phyloP scores from a whole-genome alignment of 2,113 vertebrate species.

The Apus apus region DNA sequence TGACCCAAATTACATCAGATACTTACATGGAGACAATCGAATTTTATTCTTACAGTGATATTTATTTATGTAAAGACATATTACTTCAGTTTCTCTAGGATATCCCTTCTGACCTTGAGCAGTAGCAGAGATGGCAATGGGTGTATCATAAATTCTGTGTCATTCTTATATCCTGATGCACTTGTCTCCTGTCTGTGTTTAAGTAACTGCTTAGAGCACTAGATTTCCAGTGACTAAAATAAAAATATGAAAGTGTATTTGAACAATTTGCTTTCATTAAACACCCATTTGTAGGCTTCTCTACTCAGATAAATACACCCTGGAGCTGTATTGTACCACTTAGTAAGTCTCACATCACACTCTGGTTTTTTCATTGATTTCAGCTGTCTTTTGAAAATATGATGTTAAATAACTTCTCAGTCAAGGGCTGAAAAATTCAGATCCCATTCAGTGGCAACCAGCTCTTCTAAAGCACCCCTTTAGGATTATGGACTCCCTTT shows the following conservation, averaged over 20 bases:
- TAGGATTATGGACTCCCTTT: neutral
- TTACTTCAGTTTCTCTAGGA: neutral
- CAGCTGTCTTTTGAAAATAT: neutral
- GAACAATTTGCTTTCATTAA: neutral
- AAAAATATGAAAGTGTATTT: neutral
- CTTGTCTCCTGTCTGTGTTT: neutral
- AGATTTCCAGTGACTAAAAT: neutral
- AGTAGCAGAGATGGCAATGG: neutral
- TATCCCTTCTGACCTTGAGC: neutral
- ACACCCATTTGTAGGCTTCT: neutral
- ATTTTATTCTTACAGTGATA: neutral
- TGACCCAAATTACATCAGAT: neutral
- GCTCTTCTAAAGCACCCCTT: neutral
- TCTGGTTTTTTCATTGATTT: neutral
- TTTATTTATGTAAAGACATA: neutral
- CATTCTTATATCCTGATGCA: neutral
- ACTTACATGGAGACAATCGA: neutral
- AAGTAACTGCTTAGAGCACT: neutral
- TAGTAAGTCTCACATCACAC: too few relatives aligned
- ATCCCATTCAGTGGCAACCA: rapidly evolving
- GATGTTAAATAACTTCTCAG: neutral
- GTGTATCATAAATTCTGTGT: neutral
- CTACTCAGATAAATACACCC: neutral
- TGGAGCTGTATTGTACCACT: neutral
- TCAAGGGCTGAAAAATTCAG: neutral